Evolutionary conservation across 2,113 vertebrate genomes (phyloP), one percentile per base, ranked within the genome.

Genomic region (Neoarius graeffei): DNA sequence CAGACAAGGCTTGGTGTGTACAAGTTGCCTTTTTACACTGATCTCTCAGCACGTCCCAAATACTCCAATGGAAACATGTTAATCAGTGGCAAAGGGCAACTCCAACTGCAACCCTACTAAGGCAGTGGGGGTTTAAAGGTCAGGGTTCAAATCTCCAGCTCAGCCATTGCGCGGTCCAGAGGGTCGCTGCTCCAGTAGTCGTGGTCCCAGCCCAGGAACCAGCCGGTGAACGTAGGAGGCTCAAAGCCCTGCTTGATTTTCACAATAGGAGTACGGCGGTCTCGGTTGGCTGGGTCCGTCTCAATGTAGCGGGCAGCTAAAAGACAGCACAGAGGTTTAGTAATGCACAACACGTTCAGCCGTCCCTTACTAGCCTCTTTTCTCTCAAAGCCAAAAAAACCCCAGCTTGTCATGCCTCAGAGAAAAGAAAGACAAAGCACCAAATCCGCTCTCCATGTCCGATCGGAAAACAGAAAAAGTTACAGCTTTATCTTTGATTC

Each of bases 181-280:
- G 98, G 98, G 88, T 99, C 97, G 7, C 94, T 94, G 85, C 94
- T 92, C 98, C 98, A 99, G 95, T 98, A 99, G 85, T 95, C 96
- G 0, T 97, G 91, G 0, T 99, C 98, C 98, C 98, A 99, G 91
- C 97, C 98, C 84, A 99, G 95, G 96, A 99, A 99, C 98, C 98
- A 99, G 90, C 98, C 98, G 0, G 96, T 96, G 90, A 99, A 99
- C 14, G 98, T 99, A 0, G 98, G 98, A 0, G 98, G 98, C 92
- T 99, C 98, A 0, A 94, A 96, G 54, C 96, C 94, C 91, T 99
- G 98, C 82, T 97, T 97, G 88, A 99, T 92, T 0, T 96, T 90
- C 0, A 97, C 97, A 84, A 99, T 93, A 0, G 97, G 96, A 0
- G 98, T 99, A 77, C 97, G 92, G 84, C 76, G 91, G 79, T 99